Conservation (phyloP, 1,140 invertebrate genomes). For the Drosophila tristis region DNA sequence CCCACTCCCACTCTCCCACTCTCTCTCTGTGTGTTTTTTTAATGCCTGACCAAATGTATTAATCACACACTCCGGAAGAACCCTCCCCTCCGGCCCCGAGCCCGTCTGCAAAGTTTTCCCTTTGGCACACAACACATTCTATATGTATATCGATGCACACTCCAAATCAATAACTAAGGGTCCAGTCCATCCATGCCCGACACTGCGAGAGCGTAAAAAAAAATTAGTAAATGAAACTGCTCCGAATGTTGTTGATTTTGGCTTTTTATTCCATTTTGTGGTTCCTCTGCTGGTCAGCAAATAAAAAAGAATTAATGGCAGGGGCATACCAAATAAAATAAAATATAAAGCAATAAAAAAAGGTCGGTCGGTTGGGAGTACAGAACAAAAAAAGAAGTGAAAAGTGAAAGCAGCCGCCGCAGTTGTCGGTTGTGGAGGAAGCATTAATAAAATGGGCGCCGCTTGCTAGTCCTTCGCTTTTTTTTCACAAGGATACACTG, state of each 20-base stretch:
- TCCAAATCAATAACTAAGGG: slow-evolving; percentile 48
- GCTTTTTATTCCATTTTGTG: slow-evolving; percentile 50
- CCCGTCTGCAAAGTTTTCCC: slow-evolving; percentile 49
- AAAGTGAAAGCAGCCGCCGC: slow-evolving; percentile 55
- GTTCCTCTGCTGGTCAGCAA: slow-evolving; percentile 40
- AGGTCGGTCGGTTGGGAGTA: slow-evolving; percentile 6
- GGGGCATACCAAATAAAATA: slow-evolving; percentile 48
- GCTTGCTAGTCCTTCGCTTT: slow-evolving; percentile 45
- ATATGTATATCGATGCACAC: slow-evolving; percentile 38
- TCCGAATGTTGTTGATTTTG: slow-evolving; percentile 37
- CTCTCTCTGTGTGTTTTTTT: slow-evolving; percentile 37
- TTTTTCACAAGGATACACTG: background rate
- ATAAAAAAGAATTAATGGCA: slow-evolving; percentile 34
- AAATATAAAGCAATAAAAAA: slow-evolving; percentile 66
- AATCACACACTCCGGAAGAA: slow-evolving; percentile 39
- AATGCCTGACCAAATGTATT: slow-evolving; percentile 60
- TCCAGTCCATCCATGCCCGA: background rate
- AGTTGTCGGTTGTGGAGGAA: slow-evolving; percentile 8
- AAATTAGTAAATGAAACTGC: slow-evolving; percentile 40
- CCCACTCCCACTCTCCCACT: too few species aligned
- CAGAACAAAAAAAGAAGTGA: slow-evolving; percentile 15
- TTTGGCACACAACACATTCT: slow-evolving; percentile 9
- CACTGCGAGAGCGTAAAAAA: background rate
- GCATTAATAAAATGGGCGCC: slow-evolving; percentile 69
- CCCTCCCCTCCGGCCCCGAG: slow-evolving; percentile 1